Base-by-base conservation (phyloP, 1,140 invertebrate species). In the Cydia strobilella region DNA sequence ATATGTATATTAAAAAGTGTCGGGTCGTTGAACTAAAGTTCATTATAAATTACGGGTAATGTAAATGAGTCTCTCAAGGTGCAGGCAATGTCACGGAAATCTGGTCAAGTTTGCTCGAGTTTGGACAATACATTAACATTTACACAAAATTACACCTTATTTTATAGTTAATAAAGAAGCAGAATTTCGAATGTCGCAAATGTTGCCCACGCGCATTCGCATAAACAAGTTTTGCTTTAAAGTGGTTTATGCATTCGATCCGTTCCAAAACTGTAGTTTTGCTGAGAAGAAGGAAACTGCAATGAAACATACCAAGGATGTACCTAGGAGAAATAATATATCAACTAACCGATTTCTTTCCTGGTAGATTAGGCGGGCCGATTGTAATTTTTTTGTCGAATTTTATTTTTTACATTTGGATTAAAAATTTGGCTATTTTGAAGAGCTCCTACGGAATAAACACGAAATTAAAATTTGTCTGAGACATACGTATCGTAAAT, bases 81-180 rank as follows among this genome's bases (percentile, higher is more conserved):
- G 65, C 25, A 69, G 35, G 2, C 27, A 69, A 69, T 69, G 65
- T 69, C 65, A 69, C 65, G 27, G 65, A 69, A 63, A 63, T 31
- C n/a, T 51, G 48, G 6, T 51, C 4, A 51, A 51, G 15, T n/a
- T 51, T 51, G 48, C 48, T 18, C 48, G 48, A 51, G 15, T 51
- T 59, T 59, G n/a, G 18, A 20, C 9, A 59, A 59, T 20, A 3
- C 54, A 23, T 10, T 23, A 59, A 59, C 54, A 59, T 59, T 9
- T 59, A 59, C 10, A 59, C 20, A 23, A 59, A 23, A 23, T 23
- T 20, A 0, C 6, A 59, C 54, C 54, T 23, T 59, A 23, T 23
- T 23, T n/a, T 23, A 12, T 23, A 10, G 20, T 23, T 0, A 23
- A 2, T 23, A 59, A 59, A 10, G 20, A 12, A 23, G 0, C 9